These are phyloP conservation scores for Drosophila dives DNA, from an alignment of 2,888 invertebrate species.

Conservation along the genomic window DNA sequence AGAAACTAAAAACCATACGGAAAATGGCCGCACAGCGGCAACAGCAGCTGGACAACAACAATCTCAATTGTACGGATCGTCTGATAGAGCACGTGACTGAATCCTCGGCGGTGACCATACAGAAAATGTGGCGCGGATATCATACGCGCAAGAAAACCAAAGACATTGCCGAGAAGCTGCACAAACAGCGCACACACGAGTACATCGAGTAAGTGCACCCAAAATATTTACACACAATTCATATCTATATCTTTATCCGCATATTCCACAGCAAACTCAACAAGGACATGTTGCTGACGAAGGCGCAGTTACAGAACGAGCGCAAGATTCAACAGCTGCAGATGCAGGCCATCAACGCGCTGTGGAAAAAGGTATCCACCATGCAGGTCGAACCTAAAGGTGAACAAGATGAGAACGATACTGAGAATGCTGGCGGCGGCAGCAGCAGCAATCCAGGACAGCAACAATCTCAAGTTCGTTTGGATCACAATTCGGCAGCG, in stretches of 20 bases:
- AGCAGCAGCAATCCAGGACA: slow-evolving; percentile 22
- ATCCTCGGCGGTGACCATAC: slow-evolving; percentile 91
- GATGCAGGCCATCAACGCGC: slow-evolving; percentile 95
- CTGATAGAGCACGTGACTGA: slow-evolving; percentile 82
- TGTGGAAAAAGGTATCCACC: slow-evolving; percentile 94
- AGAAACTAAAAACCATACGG: slow-evolving; percentile 88
- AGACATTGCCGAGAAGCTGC: slow-evolving; percentile 88
- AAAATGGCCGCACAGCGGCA: slow-evolving; percentile 87
- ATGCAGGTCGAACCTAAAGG: slow-evolving; percentile 84
- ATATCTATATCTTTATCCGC: slow-evolving; percentile 17
- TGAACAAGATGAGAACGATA: slow-evolving; percentile 16
- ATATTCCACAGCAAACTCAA: slow-evolving; percentile 88
- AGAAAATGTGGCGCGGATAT: slow-evolving; percentile 94
- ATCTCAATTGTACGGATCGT: slow-evolving; percentile 54
- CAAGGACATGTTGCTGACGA: slow-evolving; percentile 93
- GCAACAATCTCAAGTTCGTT: slow-evolving; percentile 45
- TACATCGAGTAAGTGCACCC: slow-evolving; percentile 90
- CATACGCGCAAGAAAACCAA: slow-evolving; percentile 88
- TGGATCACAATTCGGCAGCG: slow-evolving; percentile 87
- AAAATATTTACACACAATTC: fast-evolving
- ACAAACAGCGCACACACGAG: slow-evolving; percentile 91
- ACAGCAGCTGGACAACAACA: slow-evolving; percentile 79
- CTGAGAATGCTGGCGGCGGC: slow-evolving; percentile 16
- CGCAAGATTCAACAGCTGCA: slow-evolving; percentile 93
- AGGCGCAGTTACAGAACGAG: slow-evolving; percentile 93